A percentile compares a stretch with the other conserved stretches of the same genome.
Conservation (phyloP, 2,888 invertebrate genomes). For the Girardia tigrina region DNA sequence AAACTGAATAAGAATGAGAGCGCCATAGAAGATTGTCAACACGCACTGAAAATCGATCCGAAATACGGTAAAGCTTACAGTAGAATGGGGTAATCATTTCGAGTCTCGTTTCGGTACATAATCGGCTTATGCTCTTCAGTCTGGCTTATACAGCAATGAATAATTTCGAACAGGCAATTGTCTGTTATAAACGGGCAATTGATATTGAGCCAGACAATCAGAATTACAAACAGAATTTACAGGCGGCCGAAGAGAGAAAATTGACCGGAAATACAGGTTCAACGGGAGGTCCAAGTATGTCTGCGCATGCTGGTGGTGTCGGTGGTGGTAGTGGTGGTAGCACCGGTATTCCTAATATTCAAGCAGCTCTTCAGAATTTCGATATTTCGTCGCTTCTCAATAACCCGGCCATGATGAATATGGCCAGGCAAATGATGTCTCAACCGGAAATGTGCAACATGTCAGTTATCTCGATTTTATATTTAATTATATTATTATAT, state of each 20-base stretch:
- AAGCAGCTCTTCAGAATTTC: slow-evolving; percentile 43
- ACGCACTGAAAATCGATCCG: slow-evolving; percentile 73
- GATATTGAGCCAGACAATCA: slow-evolving; percentile 81
- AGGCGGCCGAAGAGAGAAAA: slow-evolving; percentile 63
- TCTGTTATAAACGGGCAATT: slow-evolving; percentile 71
- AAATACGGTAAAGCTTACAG: slow-evolving; percentile 87
- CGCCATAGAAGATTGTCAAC: slow-evolving; percentile 76
- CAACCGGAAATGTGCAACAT: slow-evolving; percentile 70
- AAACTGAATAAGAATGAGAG: slow-evolving; percentile 68
- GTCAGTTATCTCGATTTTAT: too few species aligned
- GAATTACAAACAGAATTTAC: slow-evolving; percentile 71
- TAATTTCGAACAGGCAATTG: slow-evolving; percentile 67
- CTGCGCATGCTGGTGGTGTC: too few species aligned
- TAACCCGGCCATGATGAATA: slow-evolving; percentile 68
- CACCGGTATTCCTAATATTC: slow-evolving; percentile 39
- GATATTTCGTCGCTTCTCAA: slow-evolving; percentile 57
- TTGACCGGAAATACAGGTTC: not conserved
- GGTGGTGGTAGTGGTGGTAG: too few species aligned
- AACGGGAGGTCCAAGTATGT: slow-evolving; percentile 24
- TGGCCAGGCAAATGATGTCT: slow-evolving; percentile 68
- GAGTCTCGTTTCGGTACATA: not conserved
- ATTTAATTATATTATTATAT: too few species aligned
- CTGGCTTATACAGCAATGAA: slow-evolving; percentile 71
- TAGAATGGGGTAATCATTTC: slow-evolving; percentile 59
- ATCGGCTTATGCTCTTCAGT: slow-evolving; percentile 43